phyloP scores from a whole-genome alignment of 2,888 invertebrate genomes.

The Baronia brevicornis region DNA sequence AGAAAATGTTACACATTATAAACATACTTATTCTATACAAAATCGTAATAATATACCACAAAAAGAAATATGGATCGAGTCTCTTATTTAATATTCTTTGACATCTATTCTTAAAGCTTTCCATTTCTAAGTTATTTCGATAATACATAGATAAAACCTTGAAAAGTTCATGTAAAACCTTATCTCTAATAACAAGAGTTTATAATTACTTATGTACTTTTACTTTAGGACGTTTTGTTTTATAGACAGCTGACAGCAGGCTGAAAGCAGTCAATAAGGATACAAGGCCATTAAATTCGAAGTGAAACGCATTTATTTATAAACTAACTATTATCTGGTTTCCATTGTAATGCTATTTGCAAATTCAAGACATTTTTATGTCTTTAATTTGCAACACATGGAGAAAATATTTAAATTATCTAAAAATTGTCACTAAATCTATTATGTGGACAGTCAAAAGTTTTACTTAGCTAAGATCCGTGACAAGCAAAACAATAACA shows the following conservation, averaged over 20 bases:
- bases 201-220: slow-evolving; percentile 6
- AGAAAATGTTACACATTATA: slow-evolving; percentile 13
- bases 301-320: too few species aligned
- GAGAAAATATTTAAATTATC: too few species aligned
- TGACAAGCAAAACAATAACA: too few species aligned
- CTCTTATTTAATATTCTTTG: slow-evolving; percentile 44
- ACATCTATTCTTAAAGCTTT: slow-evolving; percentile 66
- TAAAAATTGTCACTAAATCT: too few species aligned
- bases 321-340: too few species aligned
- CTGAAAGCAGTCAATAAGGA: too few species aligned
- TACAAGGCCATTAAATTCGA: too few species aligned
- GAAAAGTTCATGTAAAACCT: neutral
- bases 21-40: slow-evolving; percentile 7
- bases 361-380: too few species aligned
- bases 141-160: slow-evolving; percentile 14
- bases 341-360: too few species aligned
- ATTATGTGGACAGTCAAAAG: too few species aligned
- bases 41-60: slow-evolving; percentile 13
- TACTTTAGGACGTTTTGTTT: slow-evolving; percentile 9
- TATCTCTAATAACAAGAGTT: neutral
- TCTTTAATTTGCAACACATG: too few species aligned
- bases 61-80: slow-evolving; percentile 18
- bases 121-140: slow-evolving; percentile 45
- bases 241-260: neutral
- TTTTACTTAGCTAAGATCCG: too few species aligned